Base-by-base conservation (phyloP, 2,113 vertebrate species). In the Laterallus jamaicensis region DNA sequence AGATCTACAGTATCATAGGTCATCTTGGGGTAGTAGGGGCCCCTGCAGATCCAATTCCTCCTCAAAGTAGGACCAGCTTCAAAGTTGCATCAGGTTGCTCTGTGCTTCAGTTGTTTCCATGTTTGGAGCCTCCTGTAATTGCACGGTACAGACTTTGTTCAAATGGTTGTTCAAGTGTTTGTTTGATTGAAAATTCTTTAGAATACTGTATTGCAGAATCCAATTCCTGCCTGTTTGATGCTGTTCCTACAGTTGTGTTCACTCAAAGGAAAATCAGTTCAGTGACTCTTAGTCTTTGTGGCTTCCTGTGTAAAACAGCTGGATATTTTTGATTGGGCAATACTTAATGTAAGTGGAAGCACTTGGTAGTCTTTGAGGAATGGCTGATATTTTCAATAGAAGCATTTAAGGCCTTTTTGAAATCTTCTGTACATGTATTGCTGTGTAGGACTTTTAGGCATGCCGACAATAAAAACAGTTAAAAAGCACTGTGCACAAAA, bases 181-280 rank as follows among this genome's bases (percentile, higher is more conserved):
- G 28, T 64, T 81, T 84, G 56, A 58, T 13, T 52, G 31, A 85
- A 92, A 85, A 73, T 54, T 82, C 12, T 49, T 80, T 66, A 69
- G 5, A 76, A 59, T 42, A 40, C 37, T 47, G 10, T 47, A 52
- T n/a, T 70, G n/a, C 11, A 62, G 49, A 58, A 76, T 31, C 9
- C 4, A 69, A 11, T 50, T 75, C 39, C 58, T 83, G 8, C 20
- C 24, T 81, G 19, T 29, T 18, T 7, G 60, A 50, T 70, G 25
- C 5, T 54, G 9, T 87, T 83, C 12, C 29, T 73, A 28, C 16
- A 49, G n/a, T 80, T 44, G 8, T 52, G 20, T 76, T 82, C 71
- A 12, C 18, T 91, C 29, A 82, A 85, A 84, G 49, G 42, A 85
- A 62, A 95, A 68, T 55, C 19, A 56, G n/a, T 92, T 75, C 60